Evolutionary conservation across 1,140 invertebrate genomes (phyloP).

Genomic region (Tetramorium simillimum): DNA sequence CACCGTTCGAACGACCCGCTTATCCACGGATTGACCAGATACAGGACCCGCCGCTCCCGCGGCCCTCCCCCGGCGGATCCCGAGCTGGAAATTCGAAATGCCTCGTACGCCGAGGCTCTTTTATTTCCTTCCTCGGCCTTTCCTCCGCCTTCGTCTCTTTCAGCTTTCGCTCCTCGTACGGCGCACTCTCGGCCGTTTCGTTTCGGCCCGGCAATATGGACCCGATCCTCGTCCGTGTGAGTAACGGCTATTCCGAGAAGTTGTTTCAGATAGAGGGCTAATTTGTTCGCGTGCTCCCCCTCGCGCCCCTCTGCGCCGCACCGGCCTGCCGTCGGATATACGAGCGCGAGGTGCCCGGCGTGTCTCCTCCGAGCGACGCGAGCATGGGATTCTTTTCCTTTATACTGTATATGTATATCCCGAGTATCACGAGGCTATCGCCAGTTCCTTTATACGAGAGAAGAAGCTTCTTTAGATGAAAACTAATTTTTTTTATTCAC

Average conservation of each 20-base stretch:
- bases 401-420: not conserved
- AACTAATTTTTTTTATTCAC: not conserved
- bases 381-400: conserved; percentile 47
- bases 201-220: conserved; percentile 60
- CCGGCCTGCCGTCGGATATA: conserved; percentile 52
- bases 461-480: not conserved
- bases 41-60: conserved; percentile 47
- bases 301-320: conserved; percentile 13
- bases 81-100: conserved; percentile 80
- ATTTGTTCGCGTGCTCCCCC: conserved; percentile 80
- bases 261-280: conserved; percentile 85
- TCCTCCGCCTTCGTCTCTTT: conserved; percentile 18
- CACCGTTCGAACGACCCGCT: conserved; percentile 80
- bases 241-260: conserved; percentile 85
- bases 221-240: conserved; percentile 77
- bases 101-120: conserved; percentile 54
- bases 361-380: conserved; percentile 30
- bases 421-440: not conserved
- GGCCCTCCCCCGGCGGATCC: conserved; percentile 28
- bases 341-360: conserved; percentile 56
- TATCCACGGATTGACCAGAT: conserved; percentile 79
- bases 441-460: not conserved
- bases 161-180: conserved; percentile 34
- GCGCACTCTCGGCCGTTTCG: conserved; percentile 61
- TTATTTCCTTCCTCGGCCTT: conserved; percentile 60